These are phyloP conservation scores for Volucella inflata DNA, from an alignment of 2,888 invertebrate species.

Conservation along the genomic window DNA sequence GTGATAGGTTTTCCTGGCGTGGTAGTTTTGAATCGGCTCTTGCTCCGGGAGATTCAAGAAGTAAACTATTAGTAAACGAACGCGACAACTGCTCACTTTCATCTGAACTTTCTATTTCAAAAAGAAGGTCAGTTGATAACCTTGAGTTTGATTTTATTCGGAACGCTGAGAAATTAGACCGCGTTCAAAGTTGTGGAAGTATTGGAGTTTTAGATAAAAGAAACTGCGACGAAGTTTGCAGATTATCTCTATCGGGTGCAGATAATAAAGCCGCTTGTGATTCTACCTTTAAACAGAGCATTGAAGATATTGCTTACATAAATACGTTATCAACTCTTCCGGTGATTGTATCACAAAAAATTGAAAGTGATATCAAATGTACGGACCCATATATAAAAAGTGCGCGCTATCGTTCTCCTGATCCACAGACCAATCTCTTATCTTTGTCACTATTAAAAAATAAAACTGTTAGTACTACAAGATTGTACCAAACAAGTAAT, in stretches of 20 bases:
- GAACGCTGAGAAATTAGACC: slow-evolving; percentile 89
- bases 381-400: slow-evolving; percentile 88
- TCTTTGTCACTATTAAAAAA: slow-evolving; percentile 13
- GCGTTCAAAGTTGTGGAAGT: slow-evolving; percentile 92
- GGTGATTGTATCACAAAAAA: slow-evolving; percentile 82
- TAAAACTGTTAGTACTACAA: slow-evolving; percentile 85
- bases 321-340: slow-evolving; percentile 78
- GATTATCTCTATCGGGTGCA: slow-evolving; percentile 79
- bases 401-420: slow-evolving; percentile 93
- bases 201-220: slow-evolving; percentile 87
- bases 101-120: slow-evolving; percentile 88
- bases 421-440: slow-evolving; percentile 84
- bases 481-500: slow-evolving; percentile 78
- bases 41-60: slow-evolving; percentile 92
- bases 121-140: slow-evolving; percentile 92
- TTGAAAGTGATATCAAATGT: slow-evolving; percentile 87
- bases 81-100: slow-evolving; percentile 88
- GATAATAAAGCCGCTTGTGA: slow-evolving; percentile 76
- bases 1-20: slow-evolving; percentile 95
- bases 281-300: slow-evolving; percentile 41
- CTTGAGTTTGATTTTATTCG: slow-evolving; percentile 91
- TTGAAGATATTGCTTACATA: slow-evolving; percentile 23
- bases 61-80: slow-evolving; percentile 88
- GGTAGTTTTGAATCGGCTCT: slow-evolving; percentile 96
- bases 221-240: slow-evolving; percentile 81